These are phyloP conservation scores for Zhuqinia jingwanae DNA, from an alignment of 2,888 invertebrate genomes.

Conservation along the genomic window DNA sequence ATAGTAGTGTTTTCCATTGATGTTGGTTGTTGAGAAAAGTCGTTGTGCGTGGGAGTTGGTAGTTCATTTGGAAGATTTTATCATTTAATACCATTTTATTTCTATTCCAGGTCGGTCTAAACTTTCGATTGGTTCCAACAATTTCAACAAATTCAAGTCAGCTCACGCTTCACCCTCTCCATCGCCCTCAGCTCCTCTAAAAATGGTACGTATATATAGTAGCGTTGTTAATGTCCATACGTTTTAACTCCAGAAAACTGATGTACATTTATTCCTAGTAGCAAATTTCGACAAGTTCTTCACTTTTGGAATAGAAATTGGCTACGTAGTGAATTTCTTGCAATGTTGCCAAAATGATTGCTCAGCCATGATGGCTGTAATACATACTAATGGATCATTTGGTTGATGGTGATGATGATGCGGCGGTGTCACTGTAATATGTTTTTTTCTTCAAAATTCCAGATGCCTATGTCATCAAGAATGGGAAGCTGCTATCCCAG, in stretches of 20 bases:
- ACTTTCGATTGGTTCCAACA: constrained; percentile 79
- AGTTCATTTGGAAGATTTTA: constrained; percentile 57
- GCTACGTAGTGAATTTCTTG: constrained; percentile 47
- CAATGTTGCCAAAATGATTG: constrained; percentile 60
- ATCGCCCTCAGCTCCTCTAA: constrained; percentile 78
- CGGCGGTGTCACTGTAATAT: constrained; percentile 42
- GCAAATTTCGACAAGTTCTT: constrained; percentile 1
- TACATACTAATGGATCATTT: constrained; percentile 67
- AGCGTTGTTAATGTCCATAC: background rate
- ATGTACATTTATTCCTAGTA: background rate
- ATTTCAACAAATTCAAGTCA: constrained; percentile 79
- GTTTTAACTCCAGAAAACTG: background rate
- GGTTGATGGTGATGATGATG: constrained; percentile 47
- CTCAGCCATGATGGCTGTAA: constrained; percentile 45
- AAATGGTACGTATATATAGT: constrained; percentile 74
- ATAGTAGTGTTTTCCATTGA: background rate
- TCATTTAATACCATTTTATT: constrained; percentile 61
- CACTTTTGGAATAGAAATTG: constrained; percentile 43
- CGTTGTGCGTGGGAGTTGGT: background rate
- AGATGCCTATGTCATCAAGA: constrained; percentile 78
- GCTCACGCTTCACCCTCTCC: constrained; percentile 79
- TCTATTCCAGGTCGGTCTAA: constrained; percentile 78
- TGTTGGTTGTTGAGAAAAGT: background rate
- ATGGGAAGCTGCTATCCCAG: constrained; percentile 78
- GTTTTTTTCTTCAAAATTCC: constrained; percentile 50